These are phyloP conservation scores for Brachionus rubens DNA, from an alignment of 1,140 invertebrate genomes.

Conservation along the genomic window DNA sequence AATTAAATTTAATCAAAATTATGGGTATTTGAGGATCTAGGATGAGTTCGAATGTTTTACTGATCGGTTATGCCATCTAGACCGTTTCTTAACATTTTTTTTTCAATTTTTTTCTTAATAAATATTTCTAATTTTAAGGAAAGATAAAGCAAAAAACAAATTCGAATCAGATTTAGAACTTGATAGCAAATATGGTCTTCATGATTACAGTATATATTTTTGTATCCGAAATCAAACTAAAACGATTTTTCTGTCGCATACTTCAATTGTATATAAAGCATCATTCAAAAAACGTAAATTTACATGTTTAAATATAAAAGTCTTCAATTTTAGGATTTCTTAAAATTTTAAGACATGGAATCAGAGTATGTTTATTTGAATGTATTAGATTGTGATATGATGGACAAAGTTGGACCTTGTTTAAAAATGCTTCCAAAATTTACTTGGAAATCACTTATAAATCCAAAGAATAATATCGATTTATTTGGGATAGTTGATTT, in stretches of 20 bases:
- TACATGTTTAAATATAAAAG: background rate
- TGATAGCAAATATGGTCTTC: background rate
- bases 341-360: background rate
- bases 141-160: background rate
- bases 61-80: no score
- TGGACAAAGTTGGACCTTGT: background rate
- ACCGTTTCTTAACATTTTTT: no score
- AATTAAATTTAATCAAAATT: no score
- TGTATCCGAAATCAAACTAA: constrained; percentile 21
- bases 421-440: constrained; percentile 37
- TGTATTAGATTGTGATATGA: constrained; percentile 11
- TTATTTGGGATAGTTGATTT: constrained; percentile 4
- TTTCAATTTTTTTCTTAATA: background rate
- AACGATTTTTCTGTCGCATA: constrained; percentile 7
- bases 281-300: background rate
- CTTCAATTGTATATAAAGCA: background rate
- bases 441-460: constrained; percentile 25
- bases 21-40: no score
- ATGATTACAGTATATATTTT: constrained; percentile 15
- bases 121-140: background rate
- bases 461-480: constrained; percentile 23
- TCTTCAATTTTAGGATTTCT: background rate
- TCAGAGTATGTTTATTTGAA: background rate
- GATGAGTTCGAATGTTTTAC: no score
- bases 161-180: constrained; percentile 2